phyloP scores from a whole-genome alignment of 2,797 vertebrate genomes.

The Parauchenoglanis ngamensis region DNA sequence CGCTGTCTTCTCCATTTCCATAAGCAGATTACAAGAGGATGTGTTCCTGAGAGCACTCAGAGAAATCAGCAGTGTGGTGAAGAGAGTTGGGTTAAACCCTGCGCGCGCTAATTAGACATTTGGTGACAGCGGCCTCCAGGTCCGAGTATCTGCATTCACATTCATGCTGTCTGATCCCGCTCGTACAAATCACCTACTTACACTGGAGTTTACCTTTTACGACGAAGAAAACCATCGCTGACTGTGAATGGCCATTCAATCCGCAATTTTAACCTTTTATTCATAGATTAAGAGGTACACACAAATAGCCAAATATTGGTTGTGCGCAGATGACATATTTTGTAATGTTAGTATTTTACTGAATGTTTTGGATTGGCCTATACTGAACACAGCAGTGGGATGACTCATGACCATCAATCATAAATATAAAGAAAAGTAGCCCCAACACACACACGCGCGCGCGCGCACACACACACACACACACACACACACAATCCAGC shows the following conservation, averaged over 20 bases:
- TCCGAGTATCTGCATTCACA: conserved; percentile 19
- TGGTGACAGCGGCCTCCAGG: conserved; percentile 24
- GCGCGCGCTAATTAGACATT: conserved; percentile 77
- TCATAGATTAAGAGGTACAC: neutral
- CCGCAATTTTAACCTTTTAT: too few species aligned
- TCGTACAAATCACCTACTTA: conserved; percentile 17
- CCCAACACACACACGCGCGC: too few species aligned
- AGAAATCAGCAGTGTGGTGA: conserved; percentile 76
- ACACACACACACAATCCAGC: neutral
- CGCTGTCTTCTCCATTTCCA: conserved; percentile 74
- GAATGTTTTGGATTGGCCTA: neutral
- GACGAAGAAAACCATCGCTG: neutral
- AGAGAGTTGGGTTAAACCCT: conserved; percentile 64
- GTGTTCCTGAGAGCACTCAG: conserved; percentile 77
- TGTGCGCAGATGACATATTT: neutral
- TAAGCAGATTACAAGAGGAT: conserved; percentile 86
- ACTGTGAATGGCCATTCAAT: neutral
- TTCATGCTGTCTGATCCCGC: conserved; percentile 33
- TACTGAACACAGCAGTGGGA: neutral
- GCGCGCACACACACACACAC: too few species aligned
- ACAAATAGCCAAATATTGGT: neutral
- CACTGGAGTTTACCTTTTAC: neutral
- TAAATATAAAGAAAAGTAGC: neutral
- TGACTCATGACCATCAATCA: neutral
- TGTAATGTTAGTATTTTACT: neutral